Conservation (phyloP, 2,888 invertebrate species). For the Aleiodes testaceus region DNA sequence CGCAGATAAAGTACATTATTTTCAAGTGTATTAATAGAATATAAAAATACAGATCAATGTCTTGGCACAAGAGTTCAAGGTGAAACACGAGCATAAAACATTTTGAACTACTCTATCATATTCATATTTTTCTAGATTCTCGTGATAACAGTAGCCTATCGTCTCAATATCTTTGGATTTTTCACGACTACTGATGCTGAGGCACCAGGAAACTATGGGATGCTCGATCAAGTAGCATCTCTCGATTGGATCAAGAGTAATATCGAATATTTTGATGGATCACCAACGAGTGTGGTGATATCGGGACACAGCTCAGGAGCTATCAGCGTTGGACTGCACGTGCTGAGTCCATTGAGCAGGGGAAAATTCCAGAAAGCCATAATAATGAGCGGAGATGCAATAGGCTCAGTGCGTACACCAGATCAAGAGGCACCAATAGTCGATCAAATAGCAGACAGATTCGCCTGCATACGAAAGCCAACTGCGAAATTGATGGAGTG, state of each 20-base stretch:
- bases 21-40: too few relatives aligned
- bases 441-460: constrained; percentile 79
- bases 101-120: background rate
- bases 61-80: constrained; percentile 24
- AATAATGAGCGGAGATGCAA: constrained; percentile 86
- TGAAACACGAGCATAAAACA: too few relatives aligned
- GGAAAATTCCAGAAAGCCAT: constrained; percentile 84
- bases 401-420: constrained; percentile 79
- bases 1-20: background rate
- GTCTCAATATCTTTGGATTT: constrained; percentile 89
- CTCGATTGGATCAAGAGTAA: constrained; percentile 85
- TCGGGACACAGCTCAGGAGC: constrained; percentile 89
- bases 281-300: constrained; percentile 83
- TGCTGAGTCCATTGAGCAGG: constrained; percentile 74
- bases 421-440: constrained; percentile 78
- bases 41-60: constrained; percentile 16
- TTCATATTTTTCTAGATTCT: constrained; percentile 75
- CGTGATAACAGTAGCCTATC: constrained; percentile 85
- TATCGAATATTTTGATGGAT: constrained; percentile 84
- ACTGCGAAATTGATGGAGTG: constrained; percentile 81
- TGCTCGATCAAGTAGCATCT: constrained; percentile 88
- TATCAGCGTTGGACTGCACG: constrained; percentile 84
- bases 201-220: constrained; percentile 85
- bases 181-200: constrained; percentile 85
- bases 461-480: constrained; percentile 81